A percentile compares a stretch with the other conserved stretches of the same genome.
phyloP scores from a whole-genome alignment of 2,888 invertebrate species.

The Lissocephala sabroskyi region DNA sequence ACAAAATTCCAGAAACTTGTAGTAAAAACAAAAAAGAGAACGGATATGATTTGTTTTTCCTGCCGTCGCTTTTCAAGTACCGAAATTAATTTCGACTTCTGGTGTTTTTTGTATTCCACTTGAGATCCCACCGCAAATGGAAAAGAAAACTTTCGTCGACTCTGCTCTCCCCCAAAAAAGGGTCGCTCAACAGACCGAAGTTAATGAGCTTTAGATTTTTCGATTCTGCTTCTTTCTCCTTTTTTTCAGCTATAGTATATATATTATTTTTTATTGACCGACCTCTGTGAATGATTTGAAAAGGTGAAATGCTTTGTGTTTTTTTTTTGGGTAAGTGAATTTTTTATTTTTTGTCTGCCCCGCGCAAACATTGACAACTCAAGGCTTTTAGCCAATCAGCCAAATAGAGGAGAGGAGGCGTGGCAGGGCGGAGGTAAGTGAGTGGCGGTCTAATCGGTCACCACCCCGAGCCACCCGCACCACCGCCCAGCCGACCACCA shows the following conservation, averaged over 20 bases:
- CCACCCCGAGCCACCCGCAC: constrained; percentile 2
- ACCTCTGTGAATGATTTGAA: constrained; percentile 43
- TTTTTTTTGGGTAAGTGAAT: too few relatives aligned
- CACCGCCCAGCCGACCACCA: not conserved
- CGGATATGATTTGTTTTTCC: constrained; percentile 33
- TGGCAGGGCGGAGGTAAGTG: not conserved
- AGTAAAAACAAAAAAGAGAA: constrained; percentile 1
- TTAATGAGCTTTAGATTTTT: constrained; percentile 44
- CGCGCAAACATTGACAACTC: not conserved
- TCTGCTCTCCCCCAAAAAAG: not conserved
- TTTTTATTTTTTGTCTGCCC: too few relatives aligned
- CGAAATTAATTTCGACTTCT: constrained; percentile 24
- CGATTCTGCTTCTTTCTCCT: constrained; percentile 13
- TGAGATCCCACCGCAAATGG: not conserved
- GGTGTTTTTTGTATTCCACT: constrained; percentile 21
- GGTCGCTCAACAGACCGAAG: constrained; percentile 49
- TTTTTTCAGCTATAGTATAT: constrained; percentile 5
- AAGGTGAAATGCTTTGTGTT: not conserved
- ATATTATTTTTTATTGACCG: too few relatives aligned
- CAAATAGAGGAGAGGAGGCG: not conserved
- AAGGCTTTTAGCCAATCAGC: not conserved
- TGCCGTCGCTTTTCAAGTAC: too few relatives aligned
- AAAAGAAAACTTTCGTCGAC: not conserved
- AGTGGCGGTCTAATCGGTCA: not conserved
- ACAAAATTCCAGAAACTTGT: too few relatives aligned